These are phyloP conservation scores for Cryptoleucopteryx plumbea DNA, from an alignment of 2,113 vertebrate genomes.

Conservation along the genomic window DNA sequence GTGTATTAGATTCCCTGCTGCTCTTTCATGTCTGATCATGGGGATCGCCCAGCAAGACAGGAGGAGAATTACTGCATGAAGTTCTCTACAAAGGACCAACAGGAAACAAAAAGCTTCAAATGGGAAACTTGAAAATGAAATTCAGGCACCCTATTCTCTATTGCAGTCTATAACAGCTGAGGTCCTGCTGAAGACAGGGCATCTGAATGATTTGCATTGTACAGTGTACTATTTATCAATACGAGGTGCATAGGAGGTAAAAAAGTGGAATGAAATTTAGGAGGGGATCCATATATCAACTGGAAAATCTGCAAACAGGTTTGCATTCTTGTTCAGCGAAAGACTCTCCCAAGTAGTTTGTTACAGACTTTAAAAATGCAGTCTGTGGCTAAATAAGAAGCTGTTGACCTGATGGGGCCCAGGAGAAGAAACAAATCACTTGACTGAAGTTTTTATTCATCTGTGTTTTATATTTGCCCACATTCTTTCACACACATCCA, in stretches of 20 bases:
- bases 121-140: neutral
- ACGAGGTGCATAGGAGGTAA: neutral
- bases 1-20: neutral
- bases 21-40: neutral
- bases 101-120: neutral
- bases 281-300: neutral
- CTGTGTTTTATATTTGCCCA: neutral
- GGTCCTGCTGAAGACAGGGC: neutral
- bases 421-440: neutral
- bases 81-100: neutral
- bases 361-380: neutral
- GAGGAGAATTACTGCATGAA: neutral
- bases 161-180: neutral
- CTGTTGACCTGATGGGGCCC: neutral
- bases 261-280: neutral
- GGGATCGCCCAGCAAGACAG: neutral
- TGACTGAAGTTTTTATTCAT: neutral
- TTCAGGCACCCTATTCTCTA: neutral
- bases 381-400: neutral
- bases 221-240: accelerated
- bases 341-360: neutral
- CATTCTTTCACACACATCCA: neutral
- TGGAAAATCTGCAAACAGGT: neutral
- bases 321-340: accelerated
- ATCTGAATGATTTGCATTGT: accelerated